Evolutionary conservation across 2,113 vertebrate genomes (phyloP), one percentile per base, ranked within the genome.

Genomic region (Ammospiza caudacuta): DNA sequence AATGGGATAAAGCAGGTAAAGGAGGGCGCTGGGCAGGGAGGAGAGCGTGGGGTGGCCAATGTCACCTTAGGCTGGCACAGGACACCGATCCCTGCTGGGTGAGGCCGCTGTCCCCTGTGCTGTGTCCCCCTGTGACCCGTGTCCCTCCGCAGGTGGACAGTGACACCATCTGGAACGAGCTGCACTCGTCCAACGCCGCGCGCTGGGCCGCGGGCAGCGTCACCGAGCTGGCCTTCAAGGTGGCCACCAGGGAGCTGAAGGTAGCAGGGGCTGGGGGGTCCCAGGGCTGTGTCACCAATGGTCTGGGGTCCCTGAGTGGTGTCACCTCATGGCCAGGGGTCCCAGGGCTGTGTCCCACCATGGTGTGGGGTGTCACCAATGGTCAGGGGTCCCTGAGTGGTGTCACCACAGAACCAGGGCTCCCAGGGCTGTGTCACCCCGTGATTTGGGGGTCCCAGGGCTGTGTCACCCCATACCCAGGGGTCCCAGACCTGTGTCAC

Each of bases 101-200:
- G 78, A 47, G 77, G 54, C n/a, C 5, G 22, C 33, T 11, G 25
- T 31, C 21, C 9, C 28, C 6, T 0, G 66, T 5, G 47, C 39
- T 4, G 49, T 24, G 79, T 28, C 79, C 31, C 37, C 55, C 0
- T 2, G 33, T 41, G 64, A 41, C 1, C n/a, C 0, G 0, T 73
- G 33, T 62, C 5, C 91, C 46, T 49, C 57, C 14, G 3, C 98
- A 99, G 99, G 99, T 99, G 82, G 99, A 99, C 87, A 98, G 98
- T 0, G 99, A 99, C 91, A 99, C 99, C 63, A 96, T 99, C 96
- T 99, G 99, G 99, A 99, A 99, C 0, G 99, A 99, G 89, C 97
- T 98, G 81, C 99, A 99, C 93, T 99, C 99, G 18, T 98, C 99
- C 77, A 98, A 98, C 4, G 99, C 99, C 0, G 99, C 99, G 2